Evolutionary conservation across 2,113 vertebrate genomes (phyloP).

Genomic region (Lutjanus erythropterus): DNA sequence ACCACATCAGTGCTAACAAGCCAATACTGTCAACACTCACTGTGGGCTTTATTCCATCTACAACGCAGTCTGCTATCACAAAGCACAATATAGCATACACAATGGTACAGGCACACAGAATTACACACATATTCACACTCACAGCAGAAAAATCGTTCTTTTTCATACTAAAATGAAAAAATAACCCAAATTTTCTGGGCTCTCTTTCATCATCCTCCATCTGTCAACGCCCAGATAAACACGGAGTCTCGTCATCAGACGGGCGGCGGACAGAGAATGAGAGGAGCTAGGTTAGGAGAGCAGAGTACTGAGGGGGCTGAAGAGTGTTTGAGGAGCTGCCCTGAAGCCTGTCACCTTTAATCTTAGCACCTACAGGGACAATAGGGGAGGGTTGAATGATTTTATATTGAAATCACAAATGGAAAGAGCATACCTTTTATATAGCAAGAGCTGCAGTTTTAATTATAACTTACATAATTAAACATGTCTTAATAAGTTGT

Average conservation of each 20-base stretch:
- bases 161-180: slow-evolving; percentile 36
- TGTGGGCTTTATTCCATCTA: slow-evolving; percentile 64
- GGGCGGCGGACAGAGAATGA: not conserved
- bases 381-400: not conserved
- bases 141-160: slow-evolving; percentile 14
- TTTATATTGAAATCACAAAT: not conserved
- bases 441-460: not conserved
- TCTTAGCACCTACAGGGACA: not conserved
- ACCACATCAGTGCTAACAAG: slow-evolving; percentile 63
- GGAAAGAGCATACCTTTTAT: not conserved
- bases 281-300: slow-evolving; percentile 12
- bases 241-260: slow-evolving; percentile 16
- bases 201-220: slow-evolving; percentile 43
- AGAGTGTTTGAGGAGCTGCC: not conserved
- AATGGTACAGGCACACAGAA: slow-evolving; percentile 26
- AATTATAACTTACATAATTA: slow-evolving; percentile 1
- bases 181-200: slow-evolving; percentile 12
- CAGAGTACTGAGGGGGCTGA: not conserved
- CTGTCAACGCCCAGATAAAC: slow-evolving; percentile 20
- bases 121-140: slow-evolving; percentile 25
- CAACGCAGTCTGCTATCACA: slow-evolving; percentile 49
- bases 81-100: slow-evolving; percentile 58
- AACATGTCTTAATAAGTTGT: not conserved
- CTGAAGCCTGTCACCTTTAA: not conserved
- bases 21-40: slow-evolving; percentile 69